Conservation (phyloP, 2,113 vertebrate species). For the Eulemur rufifrons region DNA sequence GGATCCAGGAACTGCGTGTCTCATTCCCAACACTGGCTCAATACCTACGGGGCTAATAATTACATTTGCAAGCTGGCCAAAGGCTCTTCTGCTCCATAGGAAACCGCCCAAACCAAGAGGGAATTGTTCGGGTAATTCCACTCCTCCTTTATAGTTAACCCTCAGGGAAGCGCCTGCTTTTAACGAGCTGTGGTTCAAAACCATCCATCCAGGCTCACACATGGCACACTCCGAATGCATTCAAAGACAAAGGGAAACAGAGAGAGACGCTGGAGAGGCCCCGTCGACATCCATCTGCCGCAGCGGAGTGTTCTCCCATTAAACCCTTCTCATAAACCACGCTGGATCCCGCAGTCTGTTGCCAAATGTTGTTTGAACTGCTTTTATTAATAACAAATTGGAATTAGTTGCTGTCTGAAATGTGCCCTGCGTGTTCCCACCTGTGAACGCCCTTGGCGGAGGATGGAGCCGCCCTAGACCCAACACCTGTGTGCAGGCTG, state of each 20-base stretch:
- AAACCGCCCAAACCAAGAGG: background rate
- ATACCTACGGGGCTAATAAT: background rate
- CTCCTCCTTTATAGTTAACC: background rate
- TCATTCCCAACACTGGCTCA: background rate
- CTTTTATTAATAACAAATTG: slow-evolving; percentile 61
- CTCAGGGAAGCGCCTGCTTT: background rate
- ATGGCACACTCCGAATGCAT: slow-evolving; percentile 36
- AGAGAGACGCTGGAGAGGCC: slow-evolving; percentile 17
- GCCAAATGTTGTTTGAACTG: slow-evolving; percentile 59
- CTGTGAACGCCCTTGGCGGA: background rate
- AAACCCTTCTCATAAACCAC: slow-evolving; percentile 41
- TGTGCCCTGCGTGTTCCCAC: background rate
- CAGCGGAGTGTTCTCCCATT: slow-evolving; percentile 25
- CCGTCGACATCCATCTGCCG: slow-evolving; percentile 46
- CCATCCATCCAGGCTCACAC: slow-evolving; percentile 23
- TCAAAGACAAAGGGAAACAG: slow-evolving; percentile 71
- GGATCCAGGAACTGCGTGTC: background rate
- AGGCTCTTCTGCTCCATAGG: background rate
- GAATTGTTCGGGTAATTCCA: background rate
- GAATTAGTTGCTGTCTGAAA: slow-evolving; percentile 21
- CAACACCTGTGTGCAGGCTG: background rate
- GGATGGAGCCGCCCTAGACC: background rate
- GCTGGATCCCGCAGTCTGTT: background rate
- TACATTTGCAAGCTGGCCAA: background rate
- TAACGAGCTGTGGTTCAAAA: slow-evolving; percentile 55